Percentiles rank a stretch among this genome's conserved stretches.
phyloP scores from a whole-genome alignment of 1,140 invertebrate genomes.

The Drosophila novamexicana region DNA sequence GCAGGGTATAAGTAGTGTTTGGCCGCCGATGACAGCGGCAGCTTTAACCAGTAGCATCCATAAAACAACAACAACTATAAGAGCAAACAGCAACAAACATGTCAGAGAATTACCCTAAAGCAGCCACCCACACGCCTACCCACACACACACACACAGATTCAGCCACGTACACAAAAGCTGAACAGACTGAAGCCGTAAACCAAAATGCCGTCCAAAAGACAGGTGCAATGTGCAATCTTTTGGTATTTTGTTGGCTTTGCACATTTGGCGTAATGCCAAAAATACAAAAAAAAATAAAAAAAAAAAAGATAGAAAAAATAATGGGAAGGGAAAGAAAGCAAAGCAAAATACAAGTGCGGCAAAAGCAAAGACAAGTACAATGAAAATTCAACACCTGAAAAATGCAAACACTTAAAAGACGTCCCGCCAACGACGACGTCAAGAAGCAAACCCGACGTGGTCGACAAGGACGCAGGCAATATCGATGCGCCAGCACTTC shows the following conservation, averaged over 20 bases:
- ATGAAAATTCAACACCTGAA: conserved; percentile 82
- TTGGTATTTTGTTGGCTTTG: conserved; percentile 83
- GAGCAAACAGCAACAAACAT: conserved; percentile 53
- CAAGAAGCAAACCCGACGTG: conserved; percentile 40
- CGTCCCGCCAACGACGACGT: conserved; percentile 38
- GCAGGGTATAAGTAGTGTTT: conserved; percentile 13
- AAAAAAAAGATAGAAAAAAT: conserved; percentile 11
- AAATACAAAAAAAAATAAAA: conserved; percentile 59
- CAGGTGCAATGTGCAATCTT: conserved; percentile 82
- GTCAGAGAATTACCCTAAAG: conserved; percentile 45
- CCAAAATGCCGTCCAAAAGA: conserved; percentile 68
- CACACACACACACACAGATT: conserved; percentile 7
- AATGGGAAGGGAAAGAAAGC: conserved; percentile 12
- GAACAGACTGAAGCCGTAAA: conserved; percentile 55
- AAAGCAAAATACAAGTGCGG: conserved; percentile 62
- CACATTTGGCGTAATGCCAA: conserved; percentile 81
- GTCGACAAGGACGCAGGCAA: conserved; percentile 40
- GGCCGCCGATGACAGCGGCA: conserved; percentile 11
- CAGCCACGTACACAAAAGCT: conserved; percentile 42
- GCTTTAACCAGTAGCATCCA: conserved; percentile 42
- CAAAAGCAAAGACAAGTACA: conserved; percentile 67
- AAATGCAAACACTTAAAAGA: conserved; percentile 78
- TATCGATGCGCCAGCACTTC: conserved; percentile 42
- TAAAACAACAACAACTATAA: conserved; percentile 24
- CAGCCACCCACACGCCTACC: conserved; percentile 17